Conservation (phyloP, 2,113 vertebrate genomes). For the Cephalophus harveyi region DNA sequence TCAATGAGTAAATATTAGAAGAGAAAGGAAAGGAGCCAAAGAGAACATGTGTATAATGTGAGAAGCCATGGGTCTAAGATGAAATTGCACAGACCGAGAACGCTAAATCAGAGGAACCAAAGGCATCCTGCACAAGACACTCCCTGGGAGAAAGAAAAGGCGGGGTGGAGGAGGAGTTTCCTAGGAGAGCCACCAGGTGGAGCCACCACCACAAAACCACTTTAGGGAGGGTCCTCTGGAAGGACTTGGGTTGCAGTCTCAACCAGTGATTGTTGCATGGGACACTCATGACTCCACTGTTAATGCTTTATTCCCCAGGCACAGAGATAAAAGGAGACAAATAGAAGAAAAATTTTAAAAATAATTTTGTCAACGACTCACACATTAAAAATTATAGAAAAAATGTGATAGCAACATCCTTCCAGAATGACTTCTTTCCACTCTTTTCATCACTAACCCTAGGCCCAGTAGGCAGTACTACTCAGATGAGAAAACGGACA, state of each 20-base stretch:
- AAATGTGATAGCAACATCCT: background rate
- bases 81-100: background rate
- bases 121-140: background rate
- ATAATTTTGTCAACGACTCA: background rate
- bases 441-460: background rate
- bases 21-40: background rate
- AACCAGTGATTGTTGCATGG: background rate
- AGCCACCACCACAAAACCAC: constrained; percentile 53
- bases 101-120: background rate
- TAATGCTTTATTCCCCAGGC: background rate
- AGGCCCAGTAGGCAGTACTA: background rate
- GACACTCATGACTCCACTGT: background rate
- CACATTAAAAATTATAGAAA: background rate
- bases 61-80: background rate
- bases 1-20: background rate
- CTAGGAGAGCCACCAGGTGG: constrained; percentile 62
- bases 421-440: background rate
- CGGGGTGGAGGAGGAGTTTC: background rate
- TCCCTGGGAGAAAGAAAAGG: background rate
- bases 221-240: background rate
- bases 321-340: background rate
- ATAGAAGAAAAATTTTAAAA: constrained; percentile 39
- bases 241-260: background rate
- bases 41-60: background rate
- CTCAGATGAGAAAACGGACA: background rate